These are phyloP conservation scores for Mus pahari DNA, from an alignment of 2,113 vertebrate species.

Conservation along the genomic window DNA sequence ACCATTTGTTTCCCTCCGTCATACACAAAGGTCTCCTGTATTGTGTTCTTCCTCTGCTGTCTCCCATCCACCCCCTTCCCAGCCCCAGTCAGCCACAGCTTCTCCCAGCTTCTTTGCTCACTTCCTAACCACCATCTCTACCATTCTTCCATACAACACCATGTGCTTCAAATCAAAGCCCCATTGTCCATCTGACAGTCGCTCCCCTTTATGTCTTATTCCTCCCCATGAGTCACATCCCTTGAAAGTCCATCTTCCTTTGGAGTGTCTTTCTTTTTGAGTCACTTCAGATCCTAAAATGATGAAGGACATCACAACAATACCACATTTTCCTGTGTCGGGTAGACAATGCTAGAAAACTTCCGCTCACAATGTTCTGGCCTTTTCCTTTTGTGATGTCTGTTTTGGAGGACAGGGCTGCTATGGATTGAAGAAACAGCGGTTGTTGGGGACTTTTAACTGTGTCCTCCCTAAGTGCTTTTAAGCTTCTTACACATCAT, in stretches of 20 bases:
- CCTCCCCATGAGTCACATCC: constrained; percentile 74
- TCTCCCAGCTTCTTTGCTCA: constrained; percentile 4
- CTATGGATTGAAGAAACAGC: neutral
- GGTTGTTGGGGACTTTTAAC: neutral
- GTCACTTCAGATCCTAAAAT: constrained; percentile 70
- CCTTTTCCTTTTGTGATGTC: constrained; percentile 64
- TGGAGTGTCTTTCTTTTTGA: constrained; percentile 66
- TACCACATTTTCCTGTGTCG: constrained; percentile 63
- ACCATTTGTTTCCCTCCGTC: constrained; percentile 36
- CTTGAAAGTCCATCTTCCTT: constrained; percentile 74
- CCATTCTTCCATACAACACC: constrained; percentile 40
- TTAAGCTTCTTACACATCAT: neutral
- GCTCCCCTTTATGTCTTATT: constrained; percentile 56
- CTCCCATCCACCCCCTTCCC: neutral
- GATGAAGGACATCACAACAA: constrained; percentile 66
- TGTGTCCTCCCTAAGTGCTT: constrained; percentile 30
- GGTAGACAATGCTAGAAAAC: constrained; percentile 60
- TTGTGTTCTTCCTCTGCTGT: constrained; percentile 46
- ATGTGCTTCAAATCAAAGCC: constrained; percentile 64
- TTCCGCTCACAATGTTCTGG: constrained; percentile 58
- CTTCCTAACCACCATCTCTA: constrained; percentile 52
- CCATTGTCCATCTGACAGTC: constrained; percentile 69
- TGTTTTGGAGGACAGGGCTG: neutral
- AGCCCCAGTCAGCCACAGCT: neutral
- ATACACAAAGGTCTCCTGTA: constrained; percentile 30